A percentile compares a stretch with the other conserved stretches of the same genome.
Conservation (phyloP, 2,888 invertebrate species). For the Rugalucina vietnamica region DNA sequence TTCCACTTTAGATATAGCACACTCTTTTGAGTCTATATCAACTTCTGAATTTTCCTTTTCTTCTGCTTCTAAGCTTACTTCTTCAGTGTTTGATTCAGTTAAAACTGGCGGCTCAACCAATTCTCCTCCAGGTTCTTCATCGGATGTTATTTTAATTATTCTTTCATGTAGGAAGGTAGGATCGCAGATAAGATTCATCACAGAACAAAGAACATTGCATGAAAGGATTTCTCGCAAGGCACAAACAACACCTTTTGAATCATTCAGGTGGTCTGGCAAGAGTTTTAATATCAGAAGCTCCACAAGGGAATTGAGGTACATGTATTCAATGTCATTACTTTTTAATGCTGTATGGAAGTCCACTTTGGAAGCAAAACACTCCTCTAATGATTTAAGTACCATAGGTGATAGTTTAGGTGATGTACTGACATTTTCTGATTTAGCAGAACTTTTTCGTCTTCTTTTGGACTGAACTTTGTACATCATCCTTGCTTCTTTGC, state of each 20-base stretch:
- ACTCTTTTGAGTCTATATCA: neutral
- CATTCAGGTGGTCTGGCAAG: conserved; percentile 42
- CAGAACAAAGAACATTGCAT: conserved; percentile 68
- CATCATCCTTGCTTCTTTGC: conserved; percentile 49
- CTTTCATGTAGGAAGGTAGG: conserved; percentile 74
- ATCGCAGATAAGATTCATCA: conserved; percentile 68
- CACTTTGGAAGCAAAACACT: conserved; percentile 60
- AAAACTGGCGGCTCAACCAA: conserved; percentile 2
- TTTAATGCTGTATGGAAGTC: conserved; percentile 63
- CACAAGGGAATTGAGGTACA: conserved; percentile 55
- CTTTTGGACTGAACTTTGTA: conserved; percentile 44
- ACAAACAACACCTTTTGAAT: conserved; percentile 42
- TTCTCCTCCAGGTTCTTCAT: conserved; percentile 53
- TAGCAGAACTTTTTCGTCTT: conserved; percentile 27
- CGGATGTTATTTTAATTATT: conserved; percentile 70
- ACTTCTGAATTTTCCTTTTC: neutral
- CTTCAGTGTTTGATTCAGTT: neutral
- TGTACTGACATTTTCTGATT: neutral
- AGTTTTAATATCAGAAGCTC: conserved; percentile 49
- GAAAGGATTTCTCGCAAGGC: conserved; percentile 68
- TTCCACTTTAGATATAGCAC: neutral
- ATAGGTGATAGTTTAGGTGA: neutral
- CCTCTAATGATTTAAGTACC: conserved; percentile 56
- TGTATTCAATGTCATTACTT: conserved; percentile 52
- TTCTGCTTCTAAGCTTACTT: neutral